Conservation (phyloP, 1,140 invertebrate species). For the Phocides pigmalion region DNA sequence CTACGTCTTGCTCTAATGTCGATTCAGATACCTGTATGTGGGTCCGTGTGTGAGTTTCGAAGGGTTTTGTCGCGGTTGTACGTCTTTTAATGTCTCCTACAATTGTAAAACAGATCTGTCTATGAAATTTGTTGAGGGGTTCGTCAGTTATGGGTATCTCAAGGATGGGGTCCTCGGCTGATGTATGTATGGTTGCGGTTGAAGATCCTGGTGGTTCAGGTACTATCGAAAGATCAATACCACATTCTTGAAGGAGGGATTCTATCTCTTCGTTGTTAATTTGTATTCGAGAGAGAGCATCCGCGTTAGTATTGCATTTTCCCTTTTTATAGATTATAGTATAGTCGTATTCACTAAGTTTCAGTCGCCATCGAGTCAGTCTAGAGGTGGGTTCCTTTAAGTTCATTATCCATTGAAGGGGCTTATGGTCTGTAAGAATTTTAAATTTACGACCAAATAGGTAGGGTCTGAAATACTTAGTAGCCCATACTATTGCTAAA, state of each 20-base stretch:
- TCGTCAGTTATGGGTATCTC: slow-evolving; percentile 33
- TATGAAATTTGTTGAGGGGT: slow-evolving; percentile 34
- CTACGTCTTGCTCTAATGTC: slow-evolving; percentile 26
- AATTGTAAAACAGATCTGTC: slow-evolving; percentile 34
- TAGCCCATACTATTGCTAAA: slow-evolving; percentile 33
- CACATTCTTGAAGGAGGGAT: slow-evolving; percentile 22
- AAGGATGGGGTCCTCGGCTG: slow-evolving; percentile 28
- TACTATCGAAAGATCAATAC: slow-evolving; percentile 15
- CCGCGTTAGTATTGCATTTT: slow-evolving; percentile 33
- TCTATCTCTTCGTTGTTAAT: slow-evolving; percentile 29
- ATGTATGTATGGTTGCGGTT: slow-evolving; percentile 20
- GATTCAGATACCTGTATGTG: slow-evolving; percentile 30
- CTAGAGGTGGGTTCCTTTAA: slow-evolving; percentile 31
- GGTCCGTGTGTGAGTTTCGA: slow-evolving; percentile 32
- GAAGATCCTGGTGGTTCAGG: slow-evolving; percentile 13
- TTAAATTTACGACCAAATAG: slow-evolving; percentile 36
- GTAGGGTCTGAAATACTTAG: slow-evolving; percentile 30
- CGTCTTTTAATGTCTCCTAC: slow-evolving; percentile 36
- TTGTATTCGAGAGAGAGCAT: slow-evolving; percentile 31
- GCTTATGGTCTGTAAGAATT: slow-evolving; percentile 33
- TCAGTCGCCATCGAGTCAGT: slow-evolving; percentile 36
- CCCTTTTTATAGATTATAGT: slow-evolving; percentile 34
- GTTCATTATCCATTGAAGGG: slow-evolving; percentile 36
- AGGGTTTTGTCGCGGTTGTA: slow-evolving; percentile 31
- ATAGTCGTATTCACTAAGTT: slow-evolving; percentile 34